These are phyloP conservation scores for Eumacrocentrus americanus DNA, from an alignment of 2,888 invertebrate genomes.

Conservation along the genomic window DNA sequence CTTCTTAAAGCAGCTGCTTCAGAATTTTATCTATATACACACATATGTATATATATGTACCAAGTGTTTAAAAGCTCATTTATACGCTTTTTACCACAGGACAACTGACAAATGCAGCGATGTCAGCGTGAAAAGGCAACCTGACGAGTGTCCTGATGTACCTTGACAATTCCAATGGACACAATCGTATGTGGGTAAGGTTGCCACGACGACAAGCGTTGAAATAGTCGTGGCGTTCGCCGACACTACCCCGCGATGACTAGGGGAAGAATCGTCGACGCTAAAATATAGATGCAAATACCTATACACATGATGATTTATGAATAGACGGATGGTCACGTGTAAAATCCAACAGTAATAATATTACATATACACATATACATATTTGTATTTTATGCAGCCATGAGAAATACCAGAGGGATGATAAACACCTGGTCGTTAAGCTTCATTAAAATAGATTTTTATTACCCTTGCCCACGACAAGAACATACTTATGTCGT, in stretches of 20 bases:
- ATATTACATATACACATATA: too few species aligned
- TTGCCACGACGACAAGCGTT: slow-evolving; percentile 27
- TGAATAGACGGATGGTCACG: too few species aligned
- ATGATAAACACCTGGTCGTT: too few species aligned
- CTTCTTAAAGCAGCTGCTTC: neutral
- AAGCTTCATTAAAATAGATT: too few species aligned
- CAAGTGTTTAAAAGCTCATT: neutral
- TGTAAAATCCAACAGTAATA: too few species aligned
- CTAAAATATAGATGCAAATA: neutral
- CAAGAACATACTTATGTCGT: too few species aligned
- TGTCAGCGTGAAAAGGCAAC: neutral
- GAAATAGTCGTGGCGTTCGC: slow-evolving; percentile 15
- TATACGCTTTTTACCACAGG: neutral
- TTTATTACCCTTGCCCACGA: too few species aligned
- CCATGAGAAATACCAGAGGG: too few species aligned
- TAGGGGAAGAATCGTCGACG: neutral
- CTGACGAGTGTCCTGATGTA: slow-evolving; percentile 10
- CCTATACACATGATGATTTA: neutral
- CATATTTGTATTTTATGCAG: too few species aligned
- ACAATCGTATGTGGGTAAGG: slow-evolving; percentile 21
- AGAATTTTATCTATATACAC: too few species aligned
- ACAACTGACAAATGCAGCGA: neutral
- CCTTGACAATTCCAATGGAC: slow-evolving; percentile 21
- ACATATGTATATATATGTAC: neutral
- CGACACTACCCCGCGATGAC: slow-evolving; percentile 4